Percentiles rank a stretch among this genome's conserved stretches.
phyloP scores from a whole-genome alignment of 2,888 invertebrate species.

The Tipula unca region DNA sequence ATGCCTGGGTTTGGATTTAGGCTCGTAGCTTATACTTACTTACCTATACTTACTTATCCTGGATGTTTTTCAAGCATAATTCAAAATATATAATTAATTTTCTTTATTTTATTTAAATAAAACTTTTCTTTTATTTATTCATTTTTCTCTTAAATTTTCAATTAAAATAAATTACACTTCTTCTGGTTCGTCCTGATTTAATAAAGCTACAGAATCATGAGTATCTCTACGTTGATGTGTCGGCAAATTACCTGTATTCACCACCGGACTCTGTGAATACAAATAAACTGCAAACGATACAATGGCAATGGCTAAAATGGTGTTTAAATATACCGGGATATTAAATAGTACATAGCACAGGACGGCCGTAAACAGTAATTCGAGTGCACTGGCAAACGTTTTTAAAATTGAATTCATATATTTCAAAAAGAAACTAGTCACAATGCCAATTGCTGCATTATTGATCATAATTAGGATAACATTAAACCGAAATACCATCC shows the following conservation, averaged over 20 bases:
- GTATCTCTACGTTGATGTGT: background rate
- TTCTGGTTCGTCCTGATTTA: background rate
- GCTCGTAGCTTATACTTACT: too few relatives aligned
- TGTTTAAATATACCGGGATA: conserved; percentile 75
- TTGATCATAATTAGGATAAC: conserved; percentile 78
- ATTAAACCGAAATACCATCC: conserved; percentile 54
- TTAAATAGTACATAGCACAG: conserved; percentile 77
- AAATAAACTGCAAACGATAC: conserved; percentile 76
- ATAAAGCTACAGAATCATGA: background rate
- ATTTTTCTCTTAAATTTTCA: background rate
- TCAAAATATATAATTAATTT: background rate
- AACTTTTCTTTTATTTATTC: background rate
- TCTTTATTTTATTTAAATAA: background rate
- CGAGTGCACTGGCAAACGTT: conserved; percentile 90
- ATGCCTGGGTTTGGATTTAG: too few relatives aligned
- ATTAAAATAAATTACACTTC: conserved; percentile 1
- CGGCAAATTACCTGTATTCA: conserved; percentile 41
- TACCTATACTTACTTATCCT: too few relatives aligned
- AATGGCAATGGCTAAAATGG: conserved; percentile 68
- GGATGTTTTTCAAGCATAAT: too few relatives aligned
- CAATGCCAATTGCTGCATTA: conserved; percentile 85
- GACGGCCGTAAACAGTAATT: conserved; percentile 82
- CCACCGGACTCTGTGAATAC: conserved; percentile 85
- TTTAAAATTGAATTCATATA: conserved; percentile 91
- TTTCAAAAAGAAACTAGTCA: conserved; percentile 87